Base-by-base conservation (phyloP, 2,888 invertebrate species). In the Drosophila stalkeri region DNA sequence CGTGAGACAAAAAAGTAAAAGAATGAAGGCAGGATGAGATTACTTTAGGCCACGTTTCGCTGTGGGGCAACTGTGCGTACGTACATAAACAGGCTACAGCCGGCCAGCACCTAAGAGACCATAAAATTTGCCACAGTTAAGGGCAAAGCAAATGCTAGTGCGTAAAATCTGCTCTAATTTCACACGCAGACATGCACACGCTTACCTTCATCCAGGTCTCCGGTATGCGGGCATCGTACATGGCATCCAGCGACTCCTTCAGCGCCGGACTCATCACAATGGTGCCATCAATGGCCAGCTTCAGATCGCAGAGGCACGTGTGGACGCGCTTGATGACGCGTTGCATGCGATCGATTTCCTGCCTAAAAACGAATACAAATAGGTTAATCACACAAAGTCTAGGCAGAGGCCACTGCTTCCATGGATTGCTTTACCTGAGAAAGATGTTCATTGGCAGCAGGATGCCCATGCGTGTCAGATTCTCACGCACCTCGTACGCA, bases 371-470 rank as follows among this genome's bases (percentile, higher is more conserved):
- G 39, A 51, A 70, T 47, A 47, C 46, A 31, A 56, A 23, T 56
- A 57, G 20, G 47, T 49, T 70, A 67, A 57, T 67, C 35, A 47
- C 27, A 43, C 20, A 18, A 20, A 9, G 27, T 20, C 18, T 8
- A 18, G n/a, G 31, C 43, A 18, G n/a, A 27, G 3, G 18, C 2
- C 3, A 18, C 2, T 9, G 31, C 5, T 2, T 0, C 20, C 12
- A 2, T 1, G 11, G 31, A 6, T 23, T 18, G 14, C 41, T 41
- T 59, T 73, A 94, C 95, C 95, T 94, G 62, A 99, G 94, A 93
- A 99, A 99, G 88, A 99, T 99, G 91, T 98, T 99, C 97, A 99
- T 98, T 0, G 99, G 99, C 60, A 98, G 94, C 64, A 99, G 94
- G 14, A 97, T 96, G 0, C 99, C 99, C 98, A 99, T 98, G 86